Evolutionary conservation across 2,888 invertebrate genomes (phyloP), one percentile per base, ranked within the genome.

Genomic region (Pasiphila rectangulata): DNA sequence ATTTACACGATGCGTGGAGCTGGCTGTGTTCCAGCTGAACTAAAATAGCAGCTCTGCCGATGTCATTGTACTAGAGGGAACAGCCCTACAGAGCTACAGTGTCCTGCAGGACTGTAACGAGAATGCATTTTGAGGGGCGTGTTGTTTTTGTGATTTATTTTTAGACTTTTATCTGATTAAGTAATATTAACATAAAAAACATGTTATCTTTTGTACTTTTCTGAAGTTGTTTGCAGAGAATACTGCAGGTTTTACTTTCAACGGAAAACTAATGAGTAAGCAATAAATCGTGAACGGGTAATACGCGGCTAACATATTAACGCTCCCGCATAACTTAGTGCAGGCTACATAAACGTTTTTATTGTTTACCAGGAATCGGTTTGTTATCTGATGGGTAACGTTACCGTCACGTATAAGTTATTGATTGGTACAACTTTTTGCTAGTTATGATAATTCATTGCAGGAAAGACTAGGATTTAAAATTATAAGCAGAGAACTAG

Each of bases 61-160:
- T 82, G 87, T 88, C 86, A 85, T 86, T 86, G 86, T 85, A 86
- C 87, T 79, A 82, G 74, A 67, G 66, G 68, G 66, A 46, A 45
- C 67, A 70, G 74, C 75, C 74, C 76, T 79, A 64, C 64, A 63
- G 68, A 62, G 41, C 76, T 79, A 64, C 64, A 63, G 68, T 62
- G 41, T 34, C 23, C 37, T 37, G 21, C 45, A 42, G 44, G 44
- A 21, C 20, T 36, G 50, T 34, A 36, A 20, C 21, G 24, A 45
- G 40, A 40, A 40, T 25, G 7, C 4, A 19, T 12, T 44, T 32
- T 34, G 20, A 6, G 4, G 19, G 9, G 15, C 16, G 2, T 5
- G 6, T 1, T 21, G 3, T 2, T 9, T 5, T 5, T 5, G n/a
- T 32, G 5, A 6, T 10, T n/a, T 4, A 16, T 4, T 16, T 9